Evolutionary conservation across 2,888 invertebrate species (phyloP).

Genomic region (Drosophila recens): DNA sequence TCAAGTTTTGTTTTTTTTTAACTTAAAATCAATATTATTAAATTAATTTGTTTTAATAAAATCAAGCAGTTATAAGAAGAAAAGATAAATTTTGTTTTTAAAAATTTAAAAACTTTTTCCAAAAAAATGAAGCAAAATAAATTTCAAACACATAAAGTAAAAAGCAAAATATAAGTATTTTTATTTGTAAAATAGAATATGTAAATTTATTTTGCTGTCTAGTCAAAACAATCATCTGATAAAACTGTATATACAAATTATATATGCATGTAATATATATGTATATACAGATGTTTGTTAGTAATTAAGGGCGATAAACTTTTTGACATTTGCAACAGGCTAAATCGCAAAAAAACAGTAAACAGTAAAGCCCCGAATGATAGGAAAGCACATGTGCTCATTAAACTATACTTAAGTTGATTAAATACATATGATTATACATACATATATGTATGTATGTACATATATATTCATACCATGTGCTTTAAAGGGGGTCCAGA

Average conservation of each 20-base stretch:
- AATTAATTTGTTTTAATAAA: too few species aligned
- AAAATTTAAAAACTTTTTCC: too few species aligned
- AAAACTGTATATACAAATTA: conserved; percentile 3
- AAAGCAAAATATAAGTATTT: background rate
- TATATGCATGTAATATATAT: conserved; percentile 16
- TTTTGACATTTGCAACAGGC: conserved; percentile 60
- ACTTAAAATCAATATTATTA: too few species aligned
- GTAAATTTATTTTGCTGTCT: too few species aligned
- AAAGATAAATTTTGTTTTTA: too few species aligned
- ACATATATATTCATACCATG: background rate
- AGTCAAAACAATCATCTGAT: background rate
- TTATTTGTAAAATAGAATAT: background rate
- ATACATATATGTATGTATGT: background rate
- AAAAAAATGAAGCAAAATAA: background rate
- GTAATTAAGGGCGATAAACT: conserved; percentile 71
- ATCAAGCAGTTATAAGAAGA: too few species aligned
- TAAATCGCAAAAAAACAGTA: conserved; percentile 1
- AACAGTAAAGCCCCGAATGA: conserved; percentile 36
- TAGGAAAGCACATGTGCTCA: conserved; percentile 45
- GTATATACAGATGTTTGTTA: conserved; percentile 12
- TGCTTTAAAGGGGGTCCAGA: conserved; percentile 25
- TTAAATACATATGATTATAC: conserved; percentile 1
- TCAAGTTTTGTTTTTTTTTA: too few species aligned
- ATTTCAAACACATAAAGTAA: background rate
- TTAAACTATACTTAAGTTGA: conserved; percentile 37